phyloP scores from a whole-genome alignment of 2,888 invertebrate species.

The Antitype chi region DNA sequence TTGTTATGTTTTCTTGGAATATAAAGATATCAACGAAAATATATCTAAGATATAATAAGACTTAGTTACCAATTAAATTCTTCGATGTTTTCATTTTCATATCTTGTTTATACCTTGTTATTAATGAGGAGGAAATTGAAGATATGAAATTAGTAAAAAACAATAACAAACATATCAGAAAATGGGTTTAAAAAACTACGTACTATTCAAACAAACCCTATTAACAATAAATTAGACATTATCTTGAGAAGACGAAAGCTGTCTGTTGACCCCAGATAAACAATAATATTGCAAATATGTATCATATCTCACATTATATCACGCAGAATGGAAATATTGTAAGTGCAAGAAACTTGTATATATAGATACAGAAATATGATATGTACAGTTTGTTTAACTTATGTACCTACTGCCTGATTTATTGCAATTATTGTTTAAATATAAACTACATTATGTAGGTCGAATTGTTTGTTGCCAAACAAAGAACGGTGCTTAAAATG shows the following conservation, averaged over 20 bases:
- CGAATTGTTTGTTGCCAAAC: constrained; percentile 31
- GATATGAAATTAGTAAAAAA: constrained; percentile 17
- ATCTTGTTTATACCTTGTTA: not conserved
- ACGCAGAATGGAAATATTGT: constrained; percentile 66
- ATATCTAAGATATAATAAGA: not conserved
- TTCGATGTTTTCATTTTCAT: constrained; percentile 14
- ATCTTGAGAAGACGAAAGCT: constrained; percentile 73
- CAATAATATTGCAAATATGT: constrained; percentile 67
- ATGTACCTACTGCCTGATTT: constrained; percentile 31
- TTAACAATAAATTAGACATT: constrained; percentile 75
- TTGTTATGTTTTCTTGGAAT: not conserved
- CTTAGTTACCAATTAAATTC: not conserved
- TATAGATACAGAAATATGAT: not conserved
- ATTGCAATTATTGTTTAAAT: constrained; percentile 37
- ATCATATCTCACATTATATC: constrained; percentile 64
- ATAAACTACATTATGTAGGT: constrained; percentile 39
- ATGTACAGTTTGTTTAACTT: constrained; percentile 11
- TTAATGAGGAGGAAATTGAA: constrained; percentile 13
- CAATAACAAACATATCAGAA: constrained; percentile 15
- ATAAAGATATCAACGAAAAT: not conserved
- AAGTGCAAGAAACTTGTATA: constrained; percentile 60
- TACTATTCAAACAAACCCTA: constrained; percentile 49
- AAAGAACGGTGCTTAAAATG: not conserved
- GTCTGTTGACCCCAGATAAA: constrained; percentile 84
- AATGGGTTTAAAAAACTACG: constrained; percentile 43